Conservation (phyloP, 2,113 vertebrate species). For the Brachyistius frenatus region DNA sequence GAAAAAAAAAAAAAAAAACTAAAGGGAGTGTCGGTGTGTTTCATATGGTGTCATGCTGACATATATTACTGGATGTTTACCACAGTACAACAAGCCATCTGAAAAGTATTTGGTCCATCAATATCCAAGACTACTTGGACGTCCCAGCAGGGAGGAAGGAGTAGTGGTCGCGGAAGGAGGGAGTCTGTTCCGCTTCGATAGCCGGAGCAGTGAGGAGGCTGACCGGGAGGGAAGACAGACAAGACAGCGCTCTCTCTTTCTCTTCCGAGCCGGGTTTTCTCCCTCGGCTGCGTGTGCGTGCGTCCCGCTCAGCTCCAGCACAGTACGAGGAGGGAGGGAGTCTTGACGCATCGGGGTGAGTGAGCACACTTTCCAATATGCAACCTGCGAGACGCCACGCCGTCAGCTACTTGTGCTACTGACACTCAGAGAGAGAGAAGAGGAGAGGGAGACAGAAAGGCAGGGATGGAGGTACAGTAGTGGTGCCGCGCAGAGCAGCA, state of each 20-base stretch:
- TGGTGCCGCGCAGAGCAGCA: constrained; percentile 11
- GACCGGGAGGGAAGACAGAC: constrained; percentile 54
- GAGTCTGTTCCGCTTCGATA: constrained; percentile 86
- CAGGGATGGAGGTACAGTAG: constrained; percentile 26
- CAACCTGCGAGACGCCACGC: constrained; percentile 68
- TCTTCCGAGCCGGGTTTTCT: not conserved
- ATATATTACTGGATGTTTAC: not conserved
- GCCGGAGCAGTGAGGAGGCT: constrained; percentile 73
- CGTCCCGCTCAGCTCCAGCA: constrained; percentile 44
- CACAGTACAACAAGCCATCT: not conserved
- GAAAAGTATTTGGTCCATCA: constrained; percentile 22
- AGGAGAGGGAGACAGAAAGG: not conserved
- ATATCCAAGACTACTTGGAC: constrained; percentile 22
- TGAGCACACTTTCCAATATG: constrained; percentile 65
- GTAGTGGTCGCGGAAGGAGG: constrained; percentile 54
- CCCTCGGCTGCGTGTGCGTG: constrained; percentile 24
- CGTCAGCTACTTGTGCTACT: constrained; percentile 47
- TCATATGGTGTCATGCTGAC: not conserved
- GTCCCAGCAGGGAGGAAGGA: constrained; percentile 47
- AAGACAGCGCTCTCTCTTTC: constrained; percentile 48
- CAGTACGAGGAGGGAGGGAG: constrained; percentile 21
- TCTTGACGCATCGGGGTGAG: constrained; percentile 78
- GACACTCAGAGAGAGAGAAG: constrained; percentile 32
- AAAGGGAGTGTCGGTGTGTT: too few species aligned
- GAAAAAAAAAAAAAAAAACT: too few species aligned